Percentiles rank a stretch among this genome's conserved stretches.
phyloP scores from a whole-genome alignment of 2,113 vertebrate genomes.

The Passer domesticus region DNA sequence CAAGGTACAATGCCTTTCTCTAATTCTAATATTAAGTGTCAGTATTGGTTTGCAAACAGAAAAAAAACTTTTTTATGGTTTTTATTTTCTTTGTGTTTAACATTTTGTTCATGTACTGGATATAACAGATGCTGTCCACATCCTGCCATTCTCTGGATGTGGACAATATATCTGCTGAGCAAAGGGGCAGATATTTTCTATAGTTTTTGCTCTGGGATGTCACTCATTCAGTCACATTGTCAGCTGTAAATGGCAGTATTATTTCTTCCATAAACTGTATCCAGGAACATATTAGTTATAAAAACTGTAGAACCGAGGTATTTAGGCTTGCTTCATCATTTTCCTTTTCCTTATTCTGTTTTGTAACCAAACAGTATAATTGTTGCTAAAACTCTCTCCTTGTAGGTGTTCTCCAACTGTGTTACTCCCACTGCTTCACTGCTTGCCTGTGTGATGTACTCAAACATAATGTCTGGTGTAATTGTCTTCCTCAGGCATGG shows the following conservation, averaged over 20 bases:
- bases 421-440: constrained; percentile 41
- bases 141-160: not conserved
- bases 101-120: not conserved
- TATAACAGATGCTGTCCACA: not conserved
- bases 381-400: constrained; percentile 32
- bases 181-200: not conserved
- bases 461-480: constrained; percentile 44
- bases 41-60: not conserved
- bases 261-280: not conserved
- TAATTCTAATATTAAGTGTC: not conserved
- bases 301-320: not conserved
- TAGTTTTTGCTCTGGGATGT: not conserved
- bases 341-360: constrained; percentile 14
- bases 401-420: constrained; percentile 56
- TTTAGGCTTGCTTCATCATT: not conserved
- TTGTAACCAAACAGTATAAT: constrained; percentile 39
- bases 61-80: not conserved
- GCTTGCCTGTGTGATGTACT: constrained; percentile 46
- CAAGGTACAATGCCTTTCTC: not conserved
- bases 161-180: not conserved
- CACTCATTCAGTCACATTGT: not conserved
- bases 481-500: constrained; percentile 40
- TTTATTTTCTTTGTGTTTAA: not conserved
- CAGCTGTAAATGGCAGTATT: not conserved
- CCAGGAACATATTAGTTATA: not conserved